Evolutionary conservation across 2,113 vertebrate species (phyloP).

Genomic region (Seriola quinqueradiata): DNA sequence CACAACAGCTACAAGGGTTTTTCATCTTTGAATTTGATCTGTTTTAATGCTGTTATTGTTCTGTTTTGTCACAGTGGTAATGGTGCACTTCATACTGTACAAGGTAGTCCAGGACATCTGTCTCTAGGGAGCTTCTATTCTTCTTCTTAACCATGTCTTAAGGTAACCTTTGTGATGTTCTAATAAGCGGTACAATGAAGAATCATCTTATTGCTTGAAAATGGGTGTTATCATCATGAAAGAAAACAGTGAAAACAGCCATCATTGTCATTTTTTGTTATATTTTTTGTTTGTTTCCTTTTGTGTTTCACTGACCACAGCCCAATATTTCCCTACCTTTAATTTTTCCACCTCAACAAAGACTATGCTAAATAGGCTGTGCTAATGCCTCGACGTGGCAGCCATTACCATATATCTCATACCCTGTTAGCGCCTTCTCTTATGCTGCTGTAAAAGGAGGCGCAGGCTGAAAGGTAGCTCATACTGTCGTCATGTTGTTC

Average conservation of each 20-base stretch:
- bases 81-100: constrained; percentile 22
- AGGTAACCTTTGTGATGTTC: neutral
- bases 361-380: constrained; percentile 56
- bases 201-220: constrained; percentile 1
- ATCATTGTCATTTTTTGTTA: neutral
- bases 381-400: constrained; percentile 48
- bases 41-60: constrained; percentile 27
- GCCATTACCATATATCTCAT: constrained; percentile 58
- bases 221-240: neutral
- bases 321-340: constrained; percentile 24
- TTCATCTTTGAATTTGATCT: constrained; percentile 34
- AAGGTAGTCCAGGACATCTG: constrained; percentile 20
- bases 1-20: constrained; percentile 37
- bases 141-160: neutral
- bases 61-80: constrained; percentile 38
- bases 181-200: constrained; percentile 12
- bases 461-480: constrained; percentile 49
- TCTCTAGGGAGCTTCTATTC: constrained; percentile 14
- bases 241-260: neutral
- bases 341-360: constrained; percentile 42
- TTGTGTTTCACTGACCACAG: constrained; percentile 6
- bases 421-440: constrained; percentile 47
- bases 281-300: constrained; percentile 5
- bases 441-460: constrained; percentile 27
- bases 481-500: constrained; percentile 57